These are phyloP conservation scores for Puma concolor DNA, from an alignment of 2,113 vertebrate genomes.

Conservation along the genomic window DNA sequence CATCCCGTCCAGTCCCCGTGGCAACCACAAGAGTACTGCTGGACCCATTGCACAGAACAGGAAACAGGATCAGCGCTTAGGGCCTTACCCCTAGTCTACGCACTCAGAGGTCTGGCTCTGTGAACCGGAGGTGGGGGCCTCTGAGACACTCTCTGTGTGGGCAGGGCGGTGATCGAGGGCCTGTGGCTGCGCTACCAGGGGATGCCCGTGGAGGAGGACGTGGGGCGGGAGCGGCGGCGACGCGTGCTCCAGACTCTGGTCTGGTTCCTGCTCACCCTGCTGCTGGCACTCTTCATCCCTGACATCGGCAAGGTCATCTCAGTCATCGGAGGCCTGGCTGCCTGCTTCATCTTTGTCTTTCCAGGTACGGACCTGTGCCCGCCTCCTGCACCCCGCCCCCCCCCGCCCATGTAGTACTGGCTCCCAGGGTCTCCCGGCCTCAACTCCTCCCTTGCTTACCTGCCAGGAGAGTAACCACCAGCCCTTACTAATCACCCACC, in stretches of 20 bases:
- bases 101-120: neutral
- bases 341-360: constrained; percentile 98
- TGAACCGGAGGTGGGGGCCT: neutral
- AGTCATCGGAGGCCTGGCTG: constrained; percentile 95
- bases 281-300: constrained; percentile 96
- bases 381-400: fast-evolving
- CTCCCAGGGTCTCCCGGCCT: neutral
- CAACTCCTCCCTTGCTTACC: neutral
- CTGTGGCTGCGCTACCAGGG: constrained; percentile 96
- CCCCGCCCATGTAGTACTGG: fast-evolving
- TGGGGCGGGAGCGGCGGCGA: constrained; percentile 90
- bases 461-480: neutral
- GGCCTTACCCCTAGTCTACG: neutral
- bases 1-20: neutral
- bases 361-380: constrained; percentile 86
- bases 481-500: fast-evolving
- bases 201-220: constrained; percentile 92
- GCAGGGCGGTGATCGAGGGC: constrained; percentile 95
- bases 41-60: neutral
- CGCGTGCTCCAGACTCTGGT: constrained; percentile 92
- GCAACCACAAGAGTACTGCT: neutral
- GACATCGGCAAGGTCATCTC: constrained; percentile 98
- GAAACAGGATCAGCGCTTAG: neutral
- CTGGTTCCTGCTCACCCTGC: constrained; percentile 95
- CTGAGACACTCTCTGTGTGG: neutral